Evolutionary conservation across 2,888 invertebrate species (phyloP), one percentile per base, ranked within the genome.

Genomic region (Cloeon dipterum): DNA sequence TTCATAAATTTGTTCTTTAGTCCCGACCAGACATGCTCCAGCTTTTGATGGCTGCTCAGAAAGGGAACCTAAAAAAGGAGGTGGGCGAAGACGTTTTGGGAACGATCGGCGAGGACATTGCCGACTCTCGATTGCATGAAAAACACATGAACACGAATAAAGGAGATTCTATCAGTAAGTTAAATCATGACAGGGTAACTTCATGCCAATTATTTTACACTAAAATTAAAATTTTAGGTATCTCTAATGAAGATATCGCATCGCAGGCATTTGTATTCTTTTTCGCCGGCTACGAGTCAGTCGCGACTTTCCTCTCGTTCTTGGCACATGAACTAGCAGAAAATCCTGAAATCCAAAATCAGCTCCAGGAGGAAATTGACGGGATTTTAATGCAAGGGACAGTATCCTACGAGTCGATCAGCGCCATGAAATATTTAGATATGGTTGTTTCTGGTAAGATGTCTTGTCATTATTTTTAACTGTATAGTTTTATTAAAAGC

Each of bases 341-440:
- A 10, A 46, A 51, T 38, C 48, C 46, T 2, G 44, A 46, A 7
- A 35, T 47, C 2, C 50, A 51, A 36, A 42, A 46, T 32, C 43
- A 39, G 19, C 41, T 49, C 10, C 39, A 45, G 16, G 41, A 44
- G 20, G 51, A 52, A 41, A 43, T 51, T 10, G 46, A 47, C 19
- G 37, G 38, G n/a, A n/a, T n/a, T n/a, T n/a, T n/a, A n/a, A n/a
- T n/a, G n/a, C 48, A 17, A 35, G 41, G 2, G 3, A 40, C 44
- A 34, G 34, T 49, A 19, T 46, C 42, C 8, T 47, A 47, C 32
- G 47, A 49, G 21, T 40, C 43, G 3, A 34, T 49, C n/a, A 56
- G 61, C 39, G 56, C 55, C 20, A 61, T 71, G 65, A 57, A 58
- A 17, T 71, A 70, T 40, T 48, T 71, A 55, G 70, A 70, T 39